These are phyloP conservation scores for Agapostemon virescens DNA, from an alignment of 2,888 invertebrate species.

Conservation along the genomic window DNA sequence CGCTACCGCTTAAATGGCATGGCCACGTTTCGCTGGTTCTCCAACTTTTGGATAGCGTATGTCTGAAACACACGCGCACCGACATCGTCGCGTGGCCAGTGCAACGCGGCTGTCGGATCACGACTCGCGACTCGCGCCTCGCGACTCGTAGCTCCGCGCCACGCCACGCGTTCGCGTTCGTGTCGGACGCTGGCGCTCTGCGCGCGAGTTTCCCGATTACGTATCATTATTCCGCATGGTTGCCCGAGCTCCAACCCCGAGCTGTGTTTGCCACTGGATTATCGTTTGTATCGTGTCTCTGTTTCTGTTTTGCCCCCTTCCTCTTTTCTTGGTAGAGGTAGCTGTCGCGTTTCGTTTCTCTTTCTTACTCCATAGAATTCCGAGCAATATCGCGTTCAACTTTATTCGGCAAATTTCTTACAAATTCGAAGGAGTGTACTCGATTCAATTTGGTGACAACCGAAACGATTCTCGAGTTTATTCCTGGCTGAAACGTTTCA, in stretches of 20 bases:
- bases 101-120: slow-evolving; percentile 21
- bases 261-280: slow-evolving; percentile 73
- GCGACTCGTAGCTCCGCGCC: slow-evolving; percentile 14
- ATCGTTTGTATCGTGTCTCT: slow-evolving; percentile 59
- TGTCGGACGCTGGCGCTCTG: neutral
- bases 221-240: slow-evolving; percentile 78
- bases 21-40: slow-evolving; percentile 44
- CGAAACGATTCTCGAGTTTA: neutral
- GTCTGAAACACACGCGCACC: slow-evolving; percentile 33
- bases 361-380: neutral
- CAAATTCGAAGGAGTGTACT: too few relatives aligned
- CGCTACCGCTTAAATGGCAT: slow-evolving; percentile 41
- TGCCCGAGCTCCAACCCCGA: slow-evolving; percentile 73
- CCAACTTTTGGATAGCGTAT: slow-evolving; percentile 38
- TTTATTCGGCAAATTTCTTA: slow-evolving; percentile 47
- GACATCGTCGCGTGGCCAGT: neutral
- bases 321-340: slow-evolving; percentile 18
- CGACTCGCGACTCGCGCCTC: slow-evolving; percentile 9
- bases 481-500: neutral
- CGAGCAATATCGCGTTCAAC: neutral
- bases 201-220: slow-evolving; percentile 74
- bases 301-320: slow-evolving; percentile 31
- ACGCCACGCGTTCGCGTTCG: slow-evolving; percentile 47
- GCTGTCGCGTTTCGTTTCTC: slow-evolving; percentile 4
- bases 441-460: neutral